A percentile compares a stretch with the other conserved stretches of the same genome.
Evolutionary conservation across 92 coral and sea anemone species (phyloP).

Genomic region (Zoanthus gigantus): DNA sequence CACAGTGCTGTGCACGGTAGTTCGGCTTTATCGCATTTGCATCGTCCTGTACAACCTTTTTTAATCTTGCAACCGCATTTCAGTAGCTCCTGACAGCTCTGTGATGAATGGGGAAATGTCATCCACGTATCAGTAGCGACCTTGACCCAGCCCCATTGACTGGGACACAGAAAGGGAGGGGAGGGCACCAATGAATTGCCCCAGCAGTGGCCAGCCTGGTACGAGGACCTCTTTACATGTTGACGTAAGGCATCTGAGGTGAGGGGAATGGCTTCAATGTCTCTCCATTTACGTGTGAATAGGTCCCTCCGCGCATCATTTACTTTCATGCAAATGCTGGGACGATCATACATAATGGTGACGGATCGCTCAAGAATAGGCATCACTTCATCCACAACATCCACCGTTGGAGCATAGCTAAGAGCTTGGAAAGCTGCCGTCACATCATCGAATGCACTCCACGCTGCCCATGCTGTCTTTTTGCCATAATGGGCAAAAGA

Average conservation of each 20-base stretch:
- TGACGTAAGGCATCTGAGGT: slow-evolving; percentile 63
- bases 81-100: slow-evolving; percentile 57
- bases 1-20: slow-evolving; percentile 55
- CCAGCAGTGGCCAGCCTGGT: slow-evolving; percentile 39
- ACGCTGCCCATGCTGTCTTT: slow-evolving; percentile 80
- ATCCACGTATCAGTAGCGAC: slow-evolving; percentile 20
- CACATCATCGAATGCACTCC: slow-evolving; percentile 56
- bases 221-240: slow-evolving; percentile 32
- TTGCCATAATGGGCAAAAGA: slow-evolving; percentile 65
- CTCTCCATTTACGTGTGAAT: slow-evolving; percentile 74
- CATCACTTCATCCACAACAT: slow-evolving; percentile 22
- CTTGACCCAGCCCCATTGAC: slow-evolving; percentile 30
- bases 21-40: slow-evolving; percentile 56
- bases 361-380: slow-evolving; percentile 61
- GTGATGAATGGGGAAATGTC: slow-evolving; percentile 44
- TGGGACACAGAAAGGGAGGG: slow-evolving; percentile 42
- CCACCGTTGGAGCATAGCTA: slow-evolving; percentile 35
- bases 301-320: slow-evolving; percentile 68
- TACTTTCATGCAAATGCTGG: slow-evolving; percentile 59
- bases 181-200: slow-evolving; percentile 44
- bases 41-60: slow-evolving; percentile 58
- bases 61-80: slow-evolving; percentile 64
- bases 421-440: slow-evolving; percentile 30
- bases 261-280: slow-evolving; percentile 63
- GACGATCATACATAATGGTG: slow-evolving; percentile 56